Conservation (phyloP, 2,888 invertebrate genomes). For the Sympetrum striolatum region DNA sequence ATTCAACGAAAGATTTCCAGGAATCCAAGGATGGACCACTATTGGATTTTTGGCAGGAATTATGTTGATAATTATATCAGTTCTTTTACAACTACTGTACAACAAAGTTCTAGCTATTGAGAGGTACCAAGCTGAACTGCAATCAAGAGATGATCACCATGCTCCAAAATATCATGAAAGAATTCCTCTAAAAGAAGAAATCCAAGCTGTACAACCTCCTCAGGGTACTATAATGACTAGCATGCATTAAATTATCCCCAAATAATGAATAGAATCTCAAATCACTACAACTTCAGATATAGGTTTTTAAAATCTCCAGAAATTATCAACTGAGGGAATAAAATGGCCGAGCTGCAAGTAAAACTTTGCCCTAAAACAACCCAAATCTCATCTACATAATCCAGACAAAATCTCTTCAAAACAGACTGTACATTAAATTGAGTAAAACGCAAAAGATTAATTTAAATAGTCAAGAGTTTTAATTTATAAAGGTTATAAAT, state of each 20-base stretch:
- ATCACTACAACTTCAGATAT: too few relatives aligned
- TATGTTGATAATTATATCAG: neutral
- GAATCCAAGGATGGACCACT: neutral
- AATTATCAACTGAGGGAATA: too few relatives aligned
- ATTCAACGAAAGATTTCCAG: neutral
- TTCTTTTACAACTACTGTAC: neutral
- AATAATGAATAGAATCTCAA: neutral
- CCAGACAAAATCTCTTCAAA: too few relatives aligned
- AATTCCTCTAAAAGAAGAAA: constrained; percentile 19
- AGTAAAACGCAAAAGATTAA: too few relatives aligned
- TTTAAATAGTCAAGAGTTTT: too few relatives aligned
- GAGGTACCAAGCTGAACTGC: neutral
- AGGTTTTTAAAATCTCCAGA: too few relatives aligned
- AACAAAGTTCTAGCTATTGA: neutral
- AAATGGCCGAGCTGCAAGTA: too few relatives aligned
- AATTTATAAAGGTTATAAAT: too few relatives aligned
- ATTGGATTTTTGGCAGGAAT: constrained; percentile 4
- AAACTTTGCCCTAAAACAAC: too few relatives aligned
- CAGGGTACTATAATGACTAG: neutral
- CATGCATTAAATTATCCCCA: neutral
- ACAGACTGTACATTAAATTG: too few relatives aligned
- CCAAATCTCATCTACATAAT: too few relatives aligned
- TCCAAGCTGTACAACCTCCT: constrained; percentile 18
- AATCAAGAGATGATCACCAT: neutral
- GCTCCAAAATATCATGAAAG: neutral